Base-by-base conservation (phyloP, 2,888 invertebrate species). In the Lycocerus yunnanus region DNA sequence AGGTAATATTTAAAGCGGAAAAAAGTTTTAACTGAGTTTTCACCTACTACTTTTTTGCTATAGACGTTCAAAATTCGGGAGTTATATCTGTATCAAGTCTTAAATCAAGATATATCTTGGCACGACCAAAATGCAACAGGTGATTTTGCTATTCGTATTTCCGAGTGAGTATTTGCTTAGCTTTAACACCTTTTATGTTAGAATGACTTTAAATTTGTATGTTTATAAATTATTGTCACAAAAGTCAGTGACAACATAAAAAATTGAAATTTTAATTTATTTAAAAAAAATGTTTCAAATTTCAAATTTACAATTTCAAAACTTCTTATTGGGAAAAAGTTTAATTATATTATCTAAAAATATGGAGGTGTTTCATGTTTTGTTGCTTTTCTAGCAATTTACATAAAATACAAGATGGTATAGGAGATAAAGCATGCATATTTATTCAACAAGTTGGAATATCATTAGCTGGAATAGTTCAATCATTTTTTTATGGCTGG, bases 401-500 rank as follows among this genome's bases (percentile, higher is more conserved):
- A 1, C 88, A 90, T 3, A 94, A 93, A 87, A 88, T 95, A 78
- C 94, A 95, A 86, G 95, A 95, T 78, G 95, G 95, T 13, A 91
- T 95, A 59, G 95, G 94, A 0, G 96, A 96, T 84, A 95, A 96
- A 84, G 88, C 95, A 43, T 91, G 92, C 0, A 92, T 93, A 76
- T 93, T 94, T 81, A 84, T 93, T 10, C 93, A 92, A 84, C 93
- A 91, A 84, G 88, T 93, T 79, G 87, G 92, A 15, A 18, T 20
- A 18, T 58, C n/a, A 13, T 11, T 94, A 9, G 90, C 92, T 18
- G 91, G 92, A 0, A 84, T 95, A 13, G 87, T 91, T 2, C 89
- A 94, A 84, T 94, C 94, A 0, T 90, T 95, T 69, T 83, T 90
- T 2, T 92, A 92, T 82, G 95, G 95, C 6, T 96, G 96, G 96